Conservation (phyloP, 2,888 invertebrate genomes). For the Operophtera brumata region DNA sequence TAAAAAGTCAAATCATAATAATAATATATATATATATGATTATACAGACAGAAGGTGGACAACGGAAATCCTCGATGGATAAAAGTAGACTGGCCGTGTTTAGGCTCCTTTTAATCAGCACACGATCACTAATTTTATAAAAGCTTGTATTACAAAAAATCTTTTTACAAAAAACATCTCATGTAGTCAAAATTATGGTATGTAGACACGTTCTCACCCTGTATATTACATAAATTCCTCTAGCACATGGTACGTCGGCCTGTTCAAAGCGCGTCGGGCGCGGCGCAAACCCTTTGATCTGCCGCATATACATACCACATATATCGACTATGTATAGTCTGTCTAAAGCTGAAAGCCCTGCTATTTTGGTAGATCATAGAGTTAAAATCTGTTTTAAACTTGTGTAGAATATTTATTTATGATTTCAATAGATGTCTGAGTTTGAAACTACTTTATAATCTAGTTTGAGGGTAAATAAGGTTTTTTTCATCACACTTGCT, state of each 20-base stretch:
- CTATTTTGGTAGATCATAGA: constrained; percentile 49
- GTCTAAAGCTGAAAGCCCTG: constrained; percentile 46
- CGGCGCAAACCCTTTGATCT: constrained; percentile 56
- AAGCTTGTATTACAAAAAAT: too few species aligned
- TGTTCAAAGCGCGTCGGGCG: constrained; percentile 51
- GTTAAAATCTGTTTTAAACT: constrained; percentile 31
- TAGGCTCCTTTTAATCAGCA: too few species aligned
- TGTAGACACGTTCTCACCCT: not conserved
- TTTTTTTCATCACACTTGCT: too few species aligned
- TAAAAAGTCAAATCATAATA: too few species aligned
- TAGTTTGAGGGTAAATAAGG: too few species aligned
- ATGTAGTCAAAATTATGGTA: too few species aligned
- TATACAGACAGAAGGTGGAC: too few species aligned
- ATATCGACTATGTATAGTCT: constrained; percentile 39
- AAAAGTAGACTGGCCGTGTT: too few species aligned
- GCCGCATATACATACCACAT: constrained; percentile 42
- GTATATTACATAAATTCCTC: constrained; percentile 33
- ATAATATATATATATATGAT: too few species aligned
- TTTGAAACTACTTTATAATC: not conserved
- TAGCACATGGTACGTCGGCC: constrained; percentile 43
- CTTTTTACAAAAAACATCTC: too few species aligned
- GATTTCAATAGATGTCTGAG: constrained; percentile 17
- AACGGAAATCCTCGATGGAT: too few species aligned
- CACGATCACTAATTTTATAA: too few species aligned
- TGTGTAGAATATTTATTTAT: constrained; percentile 10